These are phyloP conservation scores for Hippocampus comes DNA, from an alignment of 2,113 vertebrate genomes.

Conservation along the genomic window DNA sequence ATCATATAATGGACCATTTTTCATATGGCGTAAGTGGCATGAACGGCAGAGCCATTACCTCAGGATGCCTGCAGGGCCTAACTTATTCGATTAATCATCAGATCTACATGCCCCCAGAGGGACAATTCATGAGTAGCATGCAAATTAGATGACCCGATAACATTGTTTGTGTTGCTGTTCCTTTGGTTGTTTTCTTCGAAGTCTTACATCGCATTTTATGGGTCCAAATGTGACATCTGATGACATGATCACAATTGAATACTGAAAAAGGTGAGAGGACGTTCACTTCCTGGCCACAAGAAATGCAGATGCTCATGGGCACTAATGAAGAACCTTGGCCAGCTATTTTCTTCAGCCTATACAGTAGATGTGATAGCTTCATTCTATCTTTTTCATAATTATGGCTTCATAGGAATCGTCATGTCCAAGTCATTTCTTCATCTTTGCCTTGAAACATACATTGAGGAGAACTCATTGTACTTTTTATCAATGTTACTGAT, in stretches of 20 bases:
- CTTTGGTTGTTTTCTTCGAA: neutral
- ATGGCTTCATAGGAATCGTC: neutral
- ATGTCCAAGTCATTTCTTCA: neutral
- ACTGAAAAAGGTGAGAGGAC: neutral
- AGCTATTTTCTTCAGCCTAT: neutral
- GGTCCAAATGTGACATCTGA: neutral
- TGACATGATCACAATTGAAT: neutral
- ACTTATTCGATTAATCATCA: neutral
- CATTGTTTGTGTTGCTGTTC: neutral
- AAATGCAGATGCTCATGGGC: neutral
- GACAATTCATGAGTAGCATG: constrained; percentile 6
- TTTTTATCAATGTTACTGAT: too few species aligned
- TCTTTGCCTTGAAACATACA: constrained; percentile 1
- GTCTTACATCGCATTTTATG: neutral
- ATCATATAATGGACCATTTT: neutral
- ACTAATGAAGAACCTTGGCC: neutral
- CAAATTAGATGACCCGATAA: neutral
- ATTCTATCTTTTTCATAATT: neutral
- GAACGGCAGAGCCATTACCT: constrained; percentile 6
- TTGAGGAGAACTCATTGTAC: neutral
- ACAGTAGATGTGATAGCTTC: neutral
- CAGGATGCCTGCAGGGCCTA: neutral
- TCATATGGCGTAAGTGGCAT: neutral
- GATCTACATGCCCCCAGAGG: neutral
- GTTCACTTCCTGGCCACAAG: neutral